These are phyloP conservation scores for Glomeris maerens DNA, from an alignment of 1,140 invertebrate genomes.

Conservation along the genomic window DNA sequence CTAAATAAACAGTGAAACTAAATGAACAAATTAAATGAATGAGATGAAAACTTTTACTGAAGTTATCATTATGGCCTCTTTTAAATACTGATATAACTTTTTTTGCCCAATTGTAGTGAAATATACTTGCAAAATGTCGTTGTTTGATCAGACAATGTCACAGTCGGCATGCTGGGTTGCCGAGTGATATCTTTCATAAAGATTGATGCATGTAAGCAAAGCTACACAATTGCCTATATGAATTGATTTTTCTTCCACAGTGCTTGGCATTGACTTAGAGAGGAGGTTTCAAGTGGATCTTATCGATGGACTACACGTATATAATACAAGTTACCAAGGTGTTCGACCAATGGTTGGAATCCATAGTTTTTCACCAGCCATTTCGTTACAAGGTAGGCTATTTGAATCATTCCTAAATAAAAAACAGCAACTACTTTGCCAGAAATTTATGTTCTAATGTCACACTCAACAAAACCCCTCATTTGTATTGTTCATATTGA, in stretches of 20 bases:
- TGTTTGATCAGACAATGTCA: neutral
- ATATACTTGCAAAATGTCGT: neutral
- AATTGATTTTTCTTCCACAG: constrained; percentile 9
- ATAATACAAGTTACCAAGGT: constrained; percentile 48
- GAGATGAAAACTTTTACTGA: too few species aligned
- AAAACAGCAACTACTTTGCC: too few species aligned
- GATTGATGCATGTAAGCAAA: neutral
- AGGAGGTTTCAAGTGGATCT: constrained; percentile 37
- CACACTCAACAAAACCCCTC: too few species aligned
- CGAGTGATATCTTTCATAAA: neutral
- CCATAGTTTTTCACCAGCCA: constrained; percentile 46
- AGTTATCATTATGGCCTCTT: neutral
- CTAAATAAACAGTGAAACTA: too few species aligned
- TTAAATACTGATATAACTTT: neutral
- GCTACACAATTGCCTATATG: neutral
- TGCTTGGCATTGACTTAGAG: constrained; percentile 17
- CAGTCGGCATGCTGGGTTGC: neutral
- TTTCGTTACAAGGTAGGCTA: constrained; percentile 29
- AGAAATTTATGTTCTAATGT: too few species aligned
- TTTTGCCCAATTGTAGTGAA: neutral
- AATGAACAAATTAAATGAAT: too few species aligned
- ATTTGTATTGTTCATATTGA: too few species aligned
- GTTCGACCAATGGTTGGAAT: constrained; percentile 43
- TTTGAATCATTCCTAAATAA: neutral
- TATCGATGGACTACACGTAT: constrained; percentile 48